These are phyloP conservation scores for Nemurella pictetii DNA, from an alignment of 2,888 invertebrate genomes.

Conservation along the genomic window DNA sequence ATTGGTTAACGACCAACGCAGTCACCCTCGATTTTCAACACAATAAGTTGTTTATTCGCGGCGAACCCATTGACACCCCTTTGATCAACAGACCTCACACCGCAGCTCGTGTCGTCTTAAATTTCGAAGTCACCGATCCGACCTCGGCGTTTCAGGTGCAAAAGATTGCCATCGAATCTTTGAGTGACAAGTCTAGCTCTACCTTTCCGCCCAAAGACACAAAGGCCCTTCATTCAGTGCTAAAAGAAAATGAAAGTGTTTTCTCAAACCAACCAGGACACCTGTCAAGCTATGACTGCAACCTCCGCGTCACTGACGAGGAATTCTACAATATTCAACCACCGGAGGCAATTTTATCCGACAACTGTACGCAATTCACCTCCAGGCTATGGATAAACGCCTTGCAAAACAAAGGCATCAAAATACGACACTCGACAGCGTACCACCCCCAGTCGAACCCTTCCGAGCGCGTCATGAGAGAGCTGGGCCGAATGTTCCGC, in stretches of 20 bases:
- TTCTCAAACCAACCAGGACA: not conserved
- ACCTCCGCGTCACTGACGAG: not conserved
- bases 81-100: not conserved
- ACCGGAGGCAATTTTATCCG: not conserved
- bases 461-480: not conserved
- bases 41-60: not conserved
- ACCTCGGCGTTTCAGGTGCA: not conserved
- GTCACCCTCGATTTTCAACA: not conserved
- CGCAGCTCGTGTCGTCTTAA: too few species aligned
- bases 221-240: not conserved
- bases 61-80: not conserved
- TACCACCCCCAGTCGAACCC: constrained; percentile 15
- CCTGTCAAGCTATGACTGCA: not conserved
- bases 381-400: not conserved
- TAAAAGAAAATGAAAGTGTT: not conserved
- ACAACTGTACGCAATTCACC: not conserved
- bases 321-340: not conserved
- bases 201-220: not conserved
- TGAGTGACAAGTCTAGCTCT: not conserved
- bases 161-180: not conserved
- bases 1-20: not conserved
- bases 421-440: constrained; percentile 36
- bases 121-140: not conserved
- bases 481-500: constrained; percentile 38
- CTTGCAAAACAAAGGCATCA: constrained; percentile 28